These are phyloP conservation scores for Nysson spinosus DNA, from an alignment of 2,888 invertebrate genomes.

Conservation along the genomic window DNA sequence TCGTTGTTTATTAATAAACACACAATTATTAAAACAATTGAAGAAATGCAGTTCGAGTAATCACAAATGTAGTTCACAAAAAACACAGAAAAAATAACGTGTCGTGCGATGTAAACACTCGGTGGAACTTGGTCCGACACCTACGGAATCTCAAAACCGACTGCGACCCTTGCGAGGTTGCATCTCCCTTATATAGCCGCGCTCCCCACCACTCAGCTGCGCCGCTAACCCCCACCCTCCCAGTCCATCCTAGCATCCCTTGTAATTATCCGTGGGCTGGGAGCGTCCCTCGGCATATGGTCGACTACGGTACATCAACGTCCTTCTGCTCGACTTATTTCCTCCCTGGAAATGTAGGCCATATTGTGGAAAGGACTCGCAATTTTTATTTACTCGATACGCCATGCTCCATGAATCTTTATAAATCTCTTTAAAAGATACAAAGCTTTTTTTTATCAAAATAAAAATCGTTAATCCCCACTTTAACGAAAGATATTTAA, in stretches of 20 bases:
- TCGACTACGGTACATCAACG: slow-evolving; percentile 51
- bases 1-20: neutral
- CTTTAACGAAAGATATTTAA: too few relatives aligned
- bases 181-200: slow-evolving; percentile 72
- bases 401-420: too few relatives aligned
- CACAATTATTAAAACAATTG: neutral
- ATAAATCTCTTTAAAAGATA: too few relatives aligned
- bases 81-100: neutral
- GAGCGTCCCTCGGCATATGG: slow-evolving; percentile 70
- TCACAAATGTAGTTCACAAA: neutral
- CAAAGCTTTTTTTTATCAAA: too few relatives aligned
- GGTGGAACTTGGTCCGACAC: slow-evolving; percentile 16
- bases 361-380: slow-evolving; percentile 32
- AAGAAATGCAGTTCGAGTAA: too few relatives aligned
- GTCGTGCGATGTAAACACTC: neutral
- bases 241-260: slow-evolving; percentile 71
- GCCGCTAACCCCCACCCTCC: slow-evolving; percentile 51
- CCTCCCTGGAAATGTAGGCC: slow-evolving; percentile 44
- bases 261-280: slow-evolving; percentile 72
- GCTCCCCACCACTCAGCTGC: slow-evolving; percentile 62
- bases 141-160: slow-evolving; percentile 64
- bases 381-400: slow-evolving; percentile 2
- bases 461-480: too few relatives aligned
- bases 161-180: slow-evolving; percentile 72
- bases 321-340: slow-evolving; percentile 73